Evolutionary conservation across 2,888 invertebrate genomes (phyloP), one percentile per base, ranked within the genome.

Genomic region (Melieria picta): DNA sequence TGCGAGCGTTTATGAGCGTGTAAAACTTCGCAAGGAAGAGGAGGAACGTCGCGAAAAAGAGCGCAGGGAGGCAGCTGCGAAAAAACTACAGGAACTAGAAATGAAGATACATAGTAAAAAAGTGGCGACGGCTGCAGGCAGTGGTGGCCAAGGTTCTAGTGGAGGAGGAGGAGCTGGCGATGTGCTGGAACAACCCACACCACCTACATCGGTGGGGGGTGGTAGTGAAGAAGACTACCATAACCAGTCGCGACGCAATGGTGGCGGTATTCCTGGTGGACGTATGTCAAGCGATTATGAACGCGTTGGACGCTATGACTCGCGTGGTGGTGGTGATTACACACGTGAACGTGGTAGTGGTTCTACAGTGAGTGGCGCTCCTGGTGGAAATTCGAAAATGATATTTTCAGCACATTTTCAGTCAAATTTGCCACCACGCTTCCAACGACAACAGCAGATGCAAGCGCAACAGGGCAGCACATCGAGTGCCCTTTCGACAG

Each of bases 1-100:
- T 64, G 92, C 93, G 9, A 91, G 92, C 71, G 94, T 93, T 1
- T 93, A 95, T 13, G 95, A 94, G 78, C 90, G 95, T 46, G 96
- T 95, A 0, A 91, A 93, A 69, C 93, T 93, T 82, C 90, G 94
- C 46, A 93, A 95, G 79, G 95, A 96, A 81, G 95, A 96, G 81
- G 96, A 96, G 82, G 96, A 96, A 81, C 93, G 95, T 75, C 90
- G 93, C 57, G 93, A 90, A 79, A 89, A 89, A 79, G 91, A 92
- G 80, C 89, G 89, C 11, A 91, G 91, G 78, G 90, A 87, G 84
- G 87, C 85, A 42, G 86, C 86, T 4, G 90, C 90, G 56, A 92
- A 92, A 79, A 93, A 93, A 80, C 84, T 93, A 70, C 90, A 91
- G 80, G 90, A 91, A 80, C 85, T 93, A 5, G 92, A 93, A 80